Evolutionary conservation across 2,113 vertebrate species (phyloP).

Genomic region (Pampusana beccarii): DNA sequence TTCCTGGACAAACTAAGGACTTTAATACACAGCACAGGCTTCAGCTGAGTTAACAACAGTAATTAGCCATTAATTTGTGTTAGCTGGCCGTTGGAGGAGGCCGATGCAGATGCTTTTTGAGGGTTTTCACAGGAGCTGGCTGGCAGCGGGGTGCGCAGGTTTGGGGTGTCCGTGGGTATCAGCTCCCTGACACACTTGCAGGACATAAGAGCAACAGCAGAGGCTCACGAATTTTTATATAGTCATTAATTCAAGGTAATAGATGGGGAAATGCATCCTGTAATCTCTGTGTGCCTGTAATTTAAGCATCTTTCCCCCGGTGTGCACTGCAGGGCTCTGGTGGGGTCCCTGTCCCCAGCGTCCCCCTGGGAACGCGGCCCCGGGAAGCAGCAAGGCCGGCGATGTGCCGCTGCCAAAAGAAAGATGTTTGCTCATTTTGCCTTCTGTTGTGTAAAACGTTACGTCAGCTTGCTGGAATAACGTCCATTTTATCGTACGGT

Average conservation of each 20-base stretch:
- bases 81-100: background rate
- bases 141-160: background rate
- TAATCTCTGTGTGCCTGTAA: no score
- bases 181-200: no score
- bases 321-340: background rate
- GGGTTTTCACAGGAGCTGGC: background rate
- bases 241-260: no score
- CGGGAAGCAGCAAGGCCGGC: background rate
- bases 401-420: background rate
- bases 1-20: background rate
- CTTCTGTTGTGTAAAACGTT: background rate
- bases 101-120: background rate
- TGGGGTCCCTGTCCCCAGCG: background rate
- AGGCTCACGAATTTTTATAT: no score
- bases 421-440: background rate
- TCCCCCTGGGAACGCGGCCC: background rate
- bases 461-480: background rate
- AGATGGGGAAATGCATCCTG: no score
- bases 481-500: background rate
- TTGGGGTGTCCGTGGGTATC: background rate
- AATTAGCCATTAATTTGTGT: background rate
- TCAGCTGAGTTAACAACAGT: background rate
- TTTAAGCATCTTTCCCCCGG: background rate
- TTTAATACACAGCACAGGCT: background rate
- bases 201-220: no score